Evolutionary conservation across 2,888 invertebrate species (phyloP).

Genomic region (Protula sp.): DNA sequence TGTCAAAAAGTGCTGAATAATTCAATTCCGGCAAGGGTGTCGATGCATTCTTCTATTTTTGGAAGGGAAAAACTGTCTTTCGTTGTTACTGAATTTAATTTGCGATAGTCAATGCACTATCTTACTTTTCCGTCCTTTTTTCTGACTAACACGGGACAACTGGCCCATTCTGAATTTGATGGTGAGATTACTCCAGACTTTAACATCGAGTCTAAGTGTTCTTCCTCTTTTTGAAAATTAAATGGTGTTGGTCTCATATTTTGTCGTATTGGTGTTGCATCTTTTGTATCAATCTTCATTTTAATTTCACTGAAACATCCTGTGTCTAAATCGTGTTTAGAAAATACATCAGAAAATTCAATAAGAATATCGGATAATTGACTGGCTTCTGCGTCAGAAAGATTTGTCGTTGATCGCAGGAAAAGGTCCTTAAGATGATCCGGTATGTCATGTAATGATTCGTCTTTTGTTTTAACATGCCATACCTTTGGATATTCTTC

Average conservation of each 20-base stretch:
- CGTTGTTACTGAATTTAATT: constrained; percentile 2
- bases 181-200: not conserved
- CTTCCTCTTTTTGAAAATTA: not conserved
- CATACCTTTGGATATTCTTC: too few species aligned
- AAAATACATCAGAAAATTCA: not conserved
- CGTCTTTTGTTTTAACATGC: too few species aligned
- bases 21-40: not conserved
- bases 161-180: not conserved
- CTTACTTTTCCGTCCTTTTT: constrained; percentile 7
- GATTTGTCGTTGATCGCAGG: not conserved
- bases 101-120: constrained; percentile 4
- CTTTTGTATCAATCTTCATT: not conserved
- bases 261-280: not conserved
- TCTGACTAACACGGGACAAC: constrained; percentile 3
- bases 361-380: not conserved
- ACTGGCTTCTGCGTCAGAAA: not conserved
- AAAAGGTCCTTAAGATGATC: not conserved
- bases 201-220: not conserved
- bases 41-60: not conserved
- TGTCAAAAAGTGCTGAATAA: constrained; percentile 2
- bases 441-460: too few species aligned
- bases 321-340: not conserved
- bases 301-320: not conserved
- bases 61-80: constrained; percentile 2
- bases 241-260: not conserved